Percentiles rank a stretch among this genome's conserved stretches.
Conservation (phyloP, 2,888 invertebrate genomes). For the Drosophila anomalipes region DNA sequence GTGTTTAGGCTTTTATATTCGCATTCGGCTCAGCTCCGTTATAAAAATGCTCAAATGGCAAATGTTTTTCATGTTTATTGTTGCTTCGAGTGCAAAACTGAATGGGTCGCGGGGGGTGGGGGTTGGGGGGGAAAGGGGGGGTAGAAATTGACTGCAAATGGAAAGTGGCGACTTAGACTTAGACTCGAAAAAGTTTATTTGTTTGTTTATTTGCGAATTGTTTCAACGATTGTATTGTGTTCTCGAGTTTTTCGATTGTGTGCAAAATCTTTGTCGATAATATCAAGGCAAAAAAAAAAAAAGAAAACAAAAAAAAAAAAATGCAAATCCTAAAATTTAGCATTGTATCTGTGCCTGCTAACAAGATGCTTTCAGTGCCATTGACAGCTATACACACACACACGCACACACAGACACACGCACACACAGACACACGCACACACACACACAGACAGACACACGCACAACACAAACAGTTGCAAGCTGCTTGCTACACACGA, state of each 20-base stretch:
- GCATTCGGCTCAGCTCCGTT: neutral
- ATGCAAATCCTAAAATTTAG: constrained; percentile 67
- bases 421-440: neutral
- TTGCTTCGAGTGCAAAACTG: neutral
- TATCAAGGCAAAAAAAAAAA: constrained; percentile 44
- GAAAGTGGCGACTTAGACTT: constrained; percentile 22
- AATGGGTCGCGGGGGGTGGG: too few relatives aligned
- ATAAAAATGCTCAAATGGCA: neutral
- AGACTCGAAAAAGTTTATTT: constrained; percentile 31
- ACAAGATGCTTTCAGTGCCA: constrained; percentile 66
- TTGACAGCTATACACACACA: constrained; percentile 33
- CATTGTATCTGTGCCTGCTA: constrained; percentile 62
- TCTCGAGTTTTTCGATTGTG: constrained; percentile 23
- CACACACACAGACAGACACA: neutral
- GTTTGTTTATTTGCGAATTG: constrained; percentile 60
- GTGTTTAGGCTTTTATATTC: too few relatives aligned
- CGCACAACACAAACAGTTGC: constrained; percentile 41
- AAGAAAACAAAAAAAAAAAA: constrained; percentile 37
- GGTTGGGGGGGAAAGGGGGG: neutral
- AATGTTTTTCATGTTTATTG: neutral
- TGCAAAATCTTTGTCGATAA: constrained; percentile 48
- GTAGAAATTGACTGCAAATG: constrained; percentile 7
- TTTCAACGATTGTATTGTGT: constrained; percentile 26
- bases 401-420: constrained; percentile 8
- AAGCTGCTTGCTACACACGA: constrained; percentile 27